These are phyloP conservation scores for Silurus aristotelis DNA, from an alignment of 2,797 vertebrate species.

Conservation along the genomic window DNA sequence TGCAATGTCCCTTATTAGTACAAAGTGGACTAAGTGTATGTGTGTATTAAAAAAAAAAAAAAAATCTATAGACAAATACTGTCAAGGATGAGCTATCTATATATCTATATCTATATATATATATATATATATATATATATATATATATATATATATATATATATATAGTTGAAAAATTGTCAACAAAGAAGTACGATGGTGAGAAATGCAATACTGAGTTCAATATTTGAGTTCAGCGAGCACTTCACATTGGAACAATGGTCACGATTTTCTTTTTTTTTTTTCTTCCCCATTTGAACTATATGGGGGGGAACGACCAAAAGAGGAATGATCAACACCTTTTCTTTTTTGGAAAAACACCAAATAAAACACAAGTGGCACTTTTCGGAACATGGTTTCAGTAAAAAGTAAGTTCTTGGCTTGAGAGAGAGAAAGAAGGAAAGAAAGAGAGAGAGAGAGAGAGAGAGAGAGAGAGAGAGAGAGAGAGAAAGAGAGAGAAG, in stretches of 20 bases:
- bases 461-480: not conserved
- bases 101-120: too few species aligned
- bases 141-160: too few species aligned
- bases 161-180: slow-evolving; percentile 62
- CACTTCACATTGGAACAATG: slow-evolving; percentile 59
- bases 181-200: slow-evolving; percentile 58
- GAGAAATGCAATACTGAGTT: slow-evolving; percentile 64
- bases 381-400: slow-evolving; percentile 37
- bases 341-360: slow-evolving; percentile 53
- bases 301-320: slow-evolving; percentile 47
- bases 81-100: slow-evolving; percentile 23
- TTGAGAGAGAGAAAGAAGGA: not conserved
- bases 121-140: too few species aligned
- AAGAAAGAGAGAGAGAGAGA: not conserved
- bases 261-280: slow-evolving; percentile 60
- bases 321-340: slow-evolving; percentile 62
- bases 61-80: slow-evolving; percentile 48
- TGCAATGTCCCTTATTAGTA: slow-evolving; percentile 50
- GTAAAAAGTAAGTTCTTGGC: slow-evolving; percentile 35
- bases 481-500: not conserved
- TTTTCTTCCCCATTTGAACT: slow-evolving; percentile 4
- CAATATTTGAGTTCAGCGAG: slow-evolving; percentile 55
- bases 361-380: slow-evolving; percentile 65
- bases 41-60: not conserved
- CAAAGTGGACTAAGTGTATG: slow-evolving; percentile 17